Conservation (phyloP, 2,113 vertebrate genomes). For the Hoplias malabaricus region DNA sequence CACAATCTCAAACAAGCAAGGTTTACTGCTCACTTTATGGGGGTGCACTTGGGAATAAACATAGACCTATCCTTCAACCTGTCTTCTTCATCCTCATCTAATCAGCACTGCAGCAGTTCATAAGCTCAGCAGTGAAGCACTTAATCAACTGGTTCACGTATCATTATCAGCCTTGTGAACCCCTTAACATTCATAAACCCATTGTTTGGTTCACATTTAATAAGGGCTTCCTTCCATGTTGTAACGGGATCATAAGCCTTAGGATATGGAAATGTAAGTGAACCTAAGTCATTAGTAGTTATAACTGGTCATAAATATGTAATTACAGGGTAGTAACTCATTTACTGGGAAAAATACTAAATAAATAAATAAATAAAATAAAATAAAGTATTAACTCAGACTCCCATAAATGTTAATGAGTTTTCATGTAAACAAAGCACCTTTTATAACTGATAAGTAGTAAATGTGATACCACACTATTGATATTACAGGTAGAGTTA, state of each 20-base stretch:
- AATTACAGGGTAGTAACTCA: not conserved
- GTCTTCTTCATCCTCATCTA: not conserved
- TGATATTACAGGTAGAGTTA: too few relatives aligned
- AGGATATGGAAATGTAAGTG: too few relatives aligned
- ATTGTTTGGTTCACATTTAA: too few relatives aligned
- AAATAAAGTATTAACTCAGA: too few relatives aligned
- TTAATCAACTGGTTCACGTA: not conserved
- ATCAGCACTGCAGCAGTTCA: not conserved
- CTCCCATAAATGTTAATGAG: too few relatives aligned
- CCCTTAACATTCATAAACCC: not conserved
- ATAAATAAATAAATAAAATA: too few relatives aligned
- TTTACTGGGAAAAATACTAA: too few relatives aligned
- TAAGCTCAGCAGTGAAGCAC: not conserved
- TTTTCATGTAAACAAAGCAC: too few relatives aligned
- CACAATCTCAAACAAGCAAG: constrained; percentile 32
- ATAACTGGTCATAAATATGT: not conserved
- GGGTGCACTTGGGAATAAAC: constrained; percentile 22
- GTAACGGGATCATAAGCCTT: too few relatives aligned
- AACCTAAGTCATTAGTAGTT: not conserved
- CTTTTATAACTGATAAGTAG: too few relatives aligned
- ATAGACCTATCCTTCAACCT: constrained; percentile 32
- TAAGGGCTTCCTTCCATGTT: too few relatives aligned
- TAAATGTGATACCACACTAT: too few relatives aligned
- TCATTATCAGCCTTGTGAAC: not conserved
- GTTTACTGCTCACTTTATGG: constrained; percentile 40